A percentile compares a stretch with the other conserved stretches of the same genome.
Conservation (phyloP, 2,888 invertebrate genomes). For the Caenorhabditis sinica region DNA sequence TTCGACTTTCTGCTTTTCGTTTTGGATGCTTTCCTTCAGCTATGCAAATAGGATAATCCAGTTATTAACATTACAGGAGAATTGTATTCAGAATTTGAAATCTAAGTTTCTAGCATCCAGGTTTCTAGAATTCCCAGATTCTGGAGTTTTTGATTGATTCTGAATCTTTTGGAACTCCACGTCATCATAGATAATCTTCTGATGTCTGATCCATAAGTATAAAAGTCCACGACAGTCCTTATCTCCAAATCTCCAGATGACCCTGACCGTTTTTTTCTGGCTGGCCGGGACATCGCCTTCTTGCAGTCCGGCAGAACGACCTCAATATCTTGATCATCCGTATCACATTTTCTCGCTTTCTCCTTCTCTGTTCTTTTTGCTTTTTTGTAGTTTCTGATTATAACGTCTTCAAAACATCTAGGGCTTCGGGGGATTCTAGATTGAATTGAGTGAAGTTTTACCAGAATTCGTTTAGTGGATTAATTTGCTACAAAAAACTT, state of each 20-base stretch:
- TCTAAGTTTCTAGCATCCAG: no score
- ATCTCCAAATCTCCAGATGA: slow-evolving; percentile 4
- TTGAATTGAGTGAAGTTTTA: no score
- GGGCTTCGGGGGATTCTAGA: no score
- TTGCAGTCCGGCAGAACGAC: slow-evolving; percentile 28
- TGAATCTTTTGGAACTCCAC: background rate
- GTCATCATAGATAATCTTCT: background rate
- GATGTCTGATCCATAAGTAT: slow-evolving; percentile 6
- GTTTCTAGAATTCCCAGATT: background rate
- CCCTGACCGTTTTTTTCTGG: slow-evolving; percentile 22
- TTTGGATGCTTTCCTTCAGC: background rate
- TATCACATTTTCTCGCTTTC: background rate
- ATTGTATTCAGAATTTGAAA: background rate
- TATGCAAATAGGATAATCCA: background rate
- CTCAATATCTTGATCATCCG: slow-evolving; percentile 29
- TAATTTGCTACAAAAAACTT: no score
- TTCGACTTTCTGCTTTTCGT: slow-evolving; percentile 16
- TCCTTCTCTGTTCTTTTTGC: background rate
- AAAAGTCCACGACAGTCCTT: slow-evolving; percentile 1
- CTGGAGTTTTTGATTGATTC: background rate
- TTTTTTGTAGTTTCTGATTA: background rate
- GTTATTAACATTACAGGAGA: background rate
- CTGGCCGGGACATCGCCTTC: no score
- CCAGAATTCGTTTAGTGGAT: no score
- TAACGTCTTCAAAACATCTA: background rate